A percentile compares a stretch with the other conserved stretches of the same genome.
Evolutionary conservation across 2,797 vertebrate genomes (phyloP).

Genomic region (Leucoraja ocellata): DNA sequence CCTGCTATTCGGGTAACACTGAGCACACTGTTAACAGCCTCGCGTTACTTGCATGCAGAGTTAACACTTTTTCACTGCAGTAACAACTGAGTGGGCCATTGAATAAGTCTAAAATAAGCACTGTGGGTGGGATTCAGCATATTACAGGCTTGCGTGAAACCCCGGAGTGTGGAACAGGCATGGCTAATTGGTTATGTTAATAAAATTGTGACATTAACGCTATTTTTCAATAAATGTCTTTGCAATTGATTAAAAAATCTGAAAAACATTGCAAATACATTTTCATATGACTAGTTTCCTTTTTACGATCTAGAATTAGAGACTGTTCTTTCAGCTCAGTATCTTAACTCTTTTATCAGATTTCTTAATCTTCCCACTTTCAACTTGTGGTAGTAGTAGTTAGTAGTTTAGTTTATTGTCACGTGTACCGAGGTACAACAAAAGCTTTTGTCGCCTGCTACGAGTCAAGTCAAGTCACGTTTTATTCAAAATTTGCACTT

Average conservation of each 20-base stretch:
- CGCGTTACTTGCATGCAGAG: background rate
- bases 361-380: background rate
- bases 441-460: too few species aligned
- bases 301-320: too few species aligned
- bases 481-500: too few species aligned
- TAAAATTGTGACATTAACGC: background rate
- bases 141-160: background rate
- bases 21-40: too few species aligned
- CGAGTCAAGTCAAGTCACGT: too few species aligned
- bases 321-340: background rate
- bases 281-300: background rate
- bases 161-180: background rate
- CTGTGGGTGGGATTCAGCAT: background rate
- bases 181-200: background rate
- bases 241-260: background rate
- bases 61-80: background rate
- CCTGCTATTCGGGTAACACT: background rate
- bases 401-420: too few species aligned
- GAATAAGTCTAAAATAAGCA: conserved; percentile 1
- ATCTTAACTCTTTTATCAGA: background rate
- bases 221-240: background rate
- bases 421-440: too few species aligned
- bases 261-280: background rate
- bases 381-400: background rate
- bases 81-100: background rate